A percentile compares a stretch with the other conserved stretches of the same genome.
phyloP scores from a whole-genome alignment of 2,888 invertebrate genomes.

The Caenorhabditis angaria region DNA sequence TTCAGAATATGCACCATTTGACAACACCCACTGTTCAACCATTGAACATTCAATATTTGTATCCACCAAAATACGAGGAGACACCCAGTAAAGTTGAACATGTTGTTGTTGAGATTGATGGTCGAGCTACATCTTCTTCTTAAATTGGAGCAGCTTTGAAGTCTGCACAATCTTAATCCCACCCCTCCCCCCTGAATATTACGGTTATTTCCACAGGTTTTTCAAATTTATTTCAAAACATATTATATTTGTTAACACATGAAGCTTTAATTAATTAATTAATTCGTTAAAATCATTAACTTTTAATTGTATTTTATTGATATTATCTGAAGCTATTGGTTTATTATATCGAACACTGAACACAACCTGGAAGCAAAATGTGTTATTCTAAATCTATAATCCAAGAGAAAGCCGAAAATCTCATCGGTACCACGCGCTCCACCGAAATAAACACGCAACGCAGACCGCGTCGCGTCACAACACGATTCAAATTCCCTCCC shows the following conservation, averaged over 20 bases:
- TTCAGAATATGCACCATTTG: conserved; percentile 31
- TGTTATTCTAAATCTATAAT: not conserved
- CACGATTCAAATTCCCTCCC: too few species aligned
- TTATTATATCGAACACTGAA: conserved; percentile 25
- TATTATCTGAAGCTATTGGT: conserved; percentile 3
- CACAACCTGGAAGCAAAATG: conserved; percentile 29
- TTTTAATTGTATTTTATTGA: conserved; percentile 1
- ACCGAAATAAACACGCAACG: too few species aligned
- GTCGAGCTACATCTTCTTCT: too few species aligned
- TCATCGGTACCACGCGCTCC: too few species aligned
- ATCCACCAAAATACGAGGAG: conserved; percentile 49
- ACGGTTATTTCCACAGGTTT: conserved; percentile 5
- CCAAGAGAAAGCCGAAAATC: too few species aligned
- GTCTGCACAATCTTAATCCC: too few species aligned
- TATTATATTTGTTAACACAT: not conserved
- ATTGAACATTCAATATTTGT: conserved; percentile 49
- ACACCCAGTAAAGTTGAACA: not conserved
- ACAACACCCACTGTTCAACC: conserved; percentile 40
- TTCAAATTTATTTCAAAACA: not conserved
- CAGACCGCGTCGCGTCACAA: too few species aligned
- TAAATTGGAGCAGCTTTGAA: too few species aligned
- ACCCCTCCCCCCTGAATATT: too few species aligned
- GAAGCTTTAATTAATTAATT: not conserved
- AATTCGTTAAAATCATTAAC: not conserved
- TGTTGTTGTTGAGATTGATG: not conserved